These are phyloP conservation scores for Lumbricus terrestris DNA, from an alignment of 2,888 invertebrate species.

Conservation along the genomic window DNA sequence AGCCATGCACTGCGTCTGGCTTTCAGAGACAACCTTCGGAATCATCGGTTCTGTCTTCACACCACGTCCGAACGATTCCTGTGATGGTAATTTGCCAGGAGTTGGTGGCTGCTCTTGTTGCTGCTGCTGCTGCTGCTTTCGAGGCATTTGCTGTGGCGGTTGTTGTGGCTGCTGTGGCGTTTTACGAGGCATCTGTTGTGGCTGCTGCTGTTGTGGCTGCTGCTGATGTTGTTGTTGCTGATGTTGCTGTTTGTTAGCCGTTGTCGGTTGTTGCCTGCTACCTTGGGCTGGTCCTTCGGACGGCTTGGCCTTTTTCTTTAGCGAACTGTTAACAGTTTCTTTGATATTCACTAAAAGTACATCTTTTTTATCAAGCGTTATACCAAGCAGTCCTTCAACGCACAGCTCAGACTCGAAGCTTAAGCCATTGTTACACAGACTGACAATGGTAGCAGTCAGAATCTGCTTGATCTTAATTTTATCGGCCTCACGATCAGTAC, in stretches of 20 bases:
- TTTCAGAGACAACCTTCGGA: conserved; percentile 24
- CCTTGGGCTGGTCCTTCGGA: not conserved
- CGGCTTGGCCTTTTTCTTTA: conserved; percentile 9
- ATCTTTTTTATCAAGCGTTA: conserved; percentile 33
- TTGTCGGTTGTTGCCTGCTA: conserved; percentile 5
- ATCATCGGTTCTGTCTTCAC: conserved; percentile 19
- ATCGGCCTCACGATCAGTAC: conserved; percentile 13
- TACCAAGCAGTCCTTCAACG: conserved; percentile 34
- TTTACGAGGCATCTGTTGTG: not conserved
- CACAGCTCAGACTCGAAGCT: conserved; percentile 28
- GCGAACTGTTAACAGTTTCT: conserved; percentile 23
- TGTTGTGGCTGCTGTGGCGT: not conserved
- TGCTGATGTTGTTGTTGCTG: not conserved
- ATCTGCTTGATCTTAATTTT: conserved; percentile 23
- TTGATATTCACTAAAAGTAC: conserved; percentile 35
- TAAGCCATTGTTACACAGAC: conserved; percentile 27
- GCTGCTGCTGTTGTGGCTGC: not conserved
- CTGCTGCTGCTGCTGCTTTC: not conserved
- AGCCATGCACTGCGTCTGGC: conserved; percentile 25
- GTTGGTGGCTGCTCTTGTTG: not conserved
- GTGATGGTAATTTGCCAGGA: not conserved
- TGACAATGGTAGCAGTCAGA: conserved; percentile 25
- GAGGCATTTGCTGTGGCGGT: not conserved
- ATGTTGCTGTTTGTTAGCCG: conserved; percentile 6
- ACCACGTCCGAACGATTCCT: not conserved